Evolutionary conservation across 2,888 invertebrate genomes (phyloP).

Genomic region (Eudasyphora cyanicolor): DNA sequence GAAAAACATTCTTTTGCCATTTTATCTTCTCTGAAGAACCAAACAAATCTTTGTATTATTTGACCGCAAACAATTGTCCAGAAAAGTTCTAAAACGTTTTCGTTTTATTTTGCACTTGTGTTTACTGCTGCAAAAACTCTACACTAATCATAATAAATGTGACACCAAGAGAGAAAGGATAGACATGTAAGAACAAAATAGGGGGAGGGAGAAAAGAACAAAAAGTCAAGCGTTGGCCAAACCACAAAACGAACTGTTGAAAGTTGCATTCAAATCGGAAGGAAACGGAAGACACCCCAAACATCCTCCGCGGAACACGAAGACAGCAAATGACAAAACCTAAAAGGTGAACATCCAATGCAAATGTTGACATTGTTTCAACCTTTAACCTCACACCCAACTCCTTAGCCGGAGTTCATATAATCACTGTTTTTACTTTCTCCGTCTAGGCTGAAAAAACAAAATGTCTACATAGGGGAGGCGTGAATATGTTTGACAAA

Average conservation of each 20-base stretch:
- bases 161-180: conserved; percentile 42
- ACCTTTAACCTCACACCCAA: no score
- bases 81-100: conserved; percentile 1
- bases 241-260: conserved; percentile 7
- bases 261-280: conserved; percentile 29
- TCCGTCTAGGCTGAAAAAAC: not conserved
- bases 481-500: no score
- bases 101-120: not conserved
- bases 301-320: conserved; percentile 48
- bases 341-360: not conserved
- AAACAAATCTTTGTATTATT: not conserved
- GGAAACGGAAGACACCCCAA: conserved; percentile 39
- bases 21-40: not conserved
- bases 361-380: not conserved
- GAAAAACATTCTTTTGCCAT: not conserved
- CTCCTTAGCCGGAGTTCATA: not conserved
- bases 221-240: not conserved
- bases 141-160: conserved; percentile 58
- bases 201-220: not conserved
- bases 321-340: conserved; percentile 7
- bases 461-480: not conserved
- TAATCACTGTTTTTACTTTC: not conserved
- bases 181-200: not conserved
- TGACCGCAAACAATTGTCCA: not conserved
- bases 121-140: not conserved